Percentiles rank a stretch among this genome's conserved stretches.
Conservation (phyloP, 2,888 invertebrate species). For the Harpagoxenus sublaevis region DNA sequence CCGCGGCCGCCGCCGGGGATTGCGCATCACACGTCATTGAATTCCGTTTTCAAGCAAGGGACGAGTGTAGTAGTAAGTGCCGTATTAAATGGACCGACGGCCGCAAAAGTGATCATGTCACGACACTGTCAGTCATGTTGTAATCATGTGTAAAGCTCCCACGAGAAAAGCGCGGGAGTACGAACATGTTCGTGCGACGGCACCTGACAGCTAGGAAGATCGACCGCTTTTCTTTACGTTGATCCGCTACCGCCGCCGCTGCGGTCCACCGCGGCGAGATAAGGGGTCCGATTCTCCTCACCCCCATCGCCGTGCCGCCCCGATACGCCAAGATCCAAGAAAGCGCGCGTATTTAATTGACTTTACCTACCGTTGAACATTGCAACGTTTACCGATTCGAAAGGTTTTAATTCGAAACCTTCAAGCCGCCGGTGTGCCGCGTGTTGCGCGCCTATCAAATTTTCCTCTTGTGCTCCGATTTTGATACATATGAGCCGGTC, state of each 20-base stretch:
- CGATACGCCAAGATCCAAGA: constrained; percentile 30
- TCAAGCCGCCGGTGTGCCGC: not conserved
- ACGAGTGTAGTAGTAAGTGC: not conserved
- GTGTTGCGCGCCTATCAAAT: not conserved
- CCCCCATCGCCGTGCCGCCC: not conserved
- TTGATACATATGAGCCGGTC: not conserved
- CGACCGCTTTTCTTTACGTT: not conserved
- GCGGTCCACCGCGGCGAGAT: not conserved
- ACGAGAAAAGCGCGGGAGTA: constrained; percentile 34
- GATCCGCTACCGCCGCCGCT: not conserved
- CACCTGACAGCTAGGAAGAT: not conserved
- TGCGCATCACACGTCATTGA: constrained; percentile 55
- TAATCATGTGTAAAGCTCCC: constrained; percentile 54
- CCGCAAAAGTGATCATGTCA: constrained; percentile 65
- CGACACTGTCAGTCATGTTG: constrained; percentile 65
- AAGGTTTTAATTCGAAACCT: constrained; percentile 26
- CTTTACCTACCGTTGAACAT: constrained; percentile 51
- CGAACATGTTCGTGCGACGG: not conserved
- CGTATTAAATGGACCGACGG: constrained; percentile 35
- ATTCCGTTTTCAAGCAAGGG: constrained; percentile 47
- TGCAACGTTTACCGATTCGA: constrained; percentile 28
- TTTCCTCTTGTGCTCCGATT: not conserved
- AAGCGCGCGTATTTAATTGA: constrained; percentile 64
- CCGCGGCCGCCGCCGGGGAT: constrained; percentile 67
- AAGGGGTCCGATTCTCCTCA: not conserved